These are phyloP conservation scores for Pholis gunnellus DNA, from an alignment of 2,113 vertebrate genomes.

Conservation along the genomic window DNA sequence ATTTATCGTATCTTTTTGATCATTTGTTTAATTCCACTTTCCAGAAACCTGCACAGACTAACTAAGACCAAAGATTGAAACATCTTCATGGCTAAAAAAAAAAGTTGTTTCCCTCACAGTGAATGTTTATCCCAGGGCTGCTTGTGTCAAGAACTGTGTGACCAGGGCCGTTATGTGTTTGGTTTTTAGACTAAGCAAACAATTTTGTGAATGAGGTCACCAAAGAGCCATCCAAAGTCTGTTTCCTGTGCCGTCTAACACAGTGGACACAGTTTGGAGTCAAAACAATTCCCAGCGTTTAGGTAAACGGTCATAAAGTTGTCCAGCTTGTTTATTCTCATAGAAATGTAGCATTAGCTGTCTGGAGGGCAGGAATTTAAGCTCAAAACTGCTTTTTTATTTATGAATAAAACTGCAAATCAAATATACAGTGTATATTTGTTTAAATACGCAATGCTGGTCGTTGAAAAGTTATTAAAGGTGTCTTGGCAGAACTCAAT, in stretches of 20 bases:
- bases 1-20: neutral
- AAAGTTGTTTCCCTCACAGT: neutral
- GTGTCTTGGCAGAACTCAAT: neutral
- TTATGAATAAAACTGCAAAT: neutral
- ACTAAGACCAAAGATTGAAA: neutral
- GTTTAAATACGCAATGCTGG: neutral
- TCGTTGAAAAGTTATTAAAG: neutral
- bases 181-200: constrained; percentile 23
- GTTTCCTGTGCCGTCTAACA: neutral
- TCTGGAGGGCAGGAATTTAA: neutral
- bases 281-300: constrained; percentile 4
- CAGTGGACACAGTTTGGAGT: neutral
- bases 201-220: constrained; percentile 14
- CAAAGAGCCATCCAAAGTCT: constrained; percentile 25
- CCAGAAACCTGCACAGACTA: constrained; percentile 12
- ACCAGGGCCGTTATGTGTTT: neutral
- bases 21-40: neutral
- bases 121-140: neutral
- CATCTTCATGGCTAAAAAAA: neutral
- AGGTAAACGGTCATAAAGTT: neutral
- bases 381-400: neutral
- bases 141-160: neutral
- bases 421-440: too few species aligned
- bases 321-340: neutral
- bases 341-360: neutral